Percentiles rank a stretch among this genome's conserved stretches.
phyloP scores from a whole-genome alignment of 1,140 invertebrate genomes.

The Apis cerana region DNA sequence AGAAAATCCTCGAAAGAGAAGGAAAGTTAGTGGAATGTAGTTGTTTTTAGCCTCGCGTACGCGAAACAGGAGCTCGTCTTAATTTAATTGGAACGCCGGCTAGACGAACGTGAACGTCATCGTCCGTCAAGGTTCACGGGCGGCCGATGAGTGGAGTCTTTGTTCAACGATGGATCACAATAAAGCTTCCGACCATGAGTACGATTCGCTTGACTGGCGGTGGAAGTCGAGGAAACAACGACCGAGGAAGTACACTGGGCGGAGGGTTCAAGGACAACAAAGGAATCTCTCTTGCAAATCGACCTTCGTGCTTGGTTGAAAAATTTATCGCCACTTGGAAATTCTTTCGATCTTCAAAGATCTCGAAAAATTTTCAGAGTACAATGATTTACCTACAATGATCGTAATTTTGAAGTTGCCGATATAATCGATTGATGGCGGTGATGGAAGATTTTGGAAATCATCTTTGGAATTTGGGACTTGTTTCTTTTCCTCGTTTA shows the following conservation, averaged over 20 bases:
- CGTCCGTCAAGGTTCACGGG: constrained; percentile 34
- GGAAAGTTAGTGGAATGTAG: not conserved
- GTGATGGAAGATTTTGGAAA: no score
- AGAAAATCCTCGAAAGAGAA: not conserved
- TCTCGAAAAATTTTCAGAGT: no score
- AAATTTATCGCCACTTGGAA: not conserved
- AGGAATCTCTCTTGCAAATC: constrained; percentile 42
- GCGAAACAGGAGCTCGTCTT: constrained; percentile 5
- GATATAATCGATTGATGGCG: no score
- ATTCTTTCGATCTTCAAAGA: not conserved
- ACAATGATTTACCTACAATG: no score
- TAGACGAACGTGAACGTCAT: constrained; percentile 18
- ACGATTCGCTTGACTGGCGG: constrained; percentile 59
- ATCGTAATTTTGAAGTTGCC: no score
- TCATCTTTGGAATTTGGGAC: no score
- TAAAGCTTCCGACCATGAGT: constrained; percentile 54
- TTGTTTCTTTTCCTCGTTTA: no score
- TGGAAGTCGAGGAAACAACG: constrained; percentile 51
- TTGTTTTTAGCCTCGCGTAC: not conserved
- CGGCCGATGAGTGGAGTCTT: constrained; percentile 40
- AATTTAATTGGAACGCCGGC: constrained; percentile 22
- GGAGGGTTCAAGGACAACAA: constrained; percentile 49
- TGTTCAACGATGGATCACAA: constrained; percentile 44
- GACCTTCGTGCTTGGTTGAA: constrained; percentile 20
- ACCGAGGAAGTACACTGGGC: constrained; percentile 43